These are phyloP conservation scores for Dysidea cf. avara DNA, from an alignment of 37 sponge, comb jelly and placozoan species.

Conservation along the genomic window DNA sequence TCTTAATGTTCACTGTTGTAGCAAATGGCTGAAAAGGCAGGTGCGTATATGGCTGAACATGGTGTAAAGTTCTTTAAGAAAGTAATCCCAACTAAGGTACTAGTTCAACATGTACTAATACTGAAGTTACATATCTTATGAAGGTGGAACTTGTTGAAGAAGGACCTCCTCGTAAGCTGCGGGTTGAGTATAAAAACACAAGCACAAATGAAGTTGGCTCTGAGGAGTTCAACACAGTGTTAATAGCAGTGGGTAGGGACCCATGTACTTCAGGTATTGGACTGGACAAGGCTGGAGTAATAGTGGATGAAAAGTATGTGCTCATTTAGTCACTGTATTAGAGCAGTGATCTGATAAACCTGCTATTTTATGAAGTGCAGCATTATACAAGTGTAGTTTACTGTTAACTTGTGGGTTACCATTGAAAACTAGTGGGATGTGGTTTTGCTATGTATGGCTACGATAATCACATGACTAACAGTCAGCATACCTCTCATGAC, in stretches of 20 bases:
- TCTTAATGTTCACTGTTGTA: slow-evolving; percentile 21
- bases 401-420: no score
- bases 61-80: slow-evolving; percentile 80
- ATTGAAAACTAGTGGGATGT: no score
- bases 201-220: slow-evolving; percentile 41
- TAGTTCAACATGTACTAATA: not conserved
- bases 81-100: slow-evolving; percentile 76
- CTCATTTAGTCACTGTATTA: not conserved
- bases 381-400: no score
- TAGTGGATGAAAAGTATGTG: slow-evolving; percentile 33
- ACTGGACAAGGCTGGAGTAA: slow-evolving; percentile 93
- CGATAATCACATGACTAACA: no score
- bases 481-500: no score
- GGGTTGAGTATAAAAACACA: slow-evolving; percentile 57
- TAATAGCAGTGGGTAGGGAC: slow-evolving; percentile 90
- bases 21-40: slow-evolving; percentile 91
- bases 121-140: no score
- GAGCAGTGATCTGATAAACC: no score
- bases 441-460: no score
- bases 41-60: slow-evolving; percentile 78
- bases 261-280: slow-evolving; percentile 75
- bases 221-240: slow-evolving; percentile 85
- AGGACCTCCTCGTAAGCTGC: slow-evolving; percentile 61
- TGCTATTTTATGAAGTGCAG: no score
- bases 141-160: slow-evolving; percentile 64